These are phyloP conservation scores for Holothuria glaberrima DNA, from an alignment of 35 echinoderm and acorn worm genomes.

Conservation along the genomic window DNA sequence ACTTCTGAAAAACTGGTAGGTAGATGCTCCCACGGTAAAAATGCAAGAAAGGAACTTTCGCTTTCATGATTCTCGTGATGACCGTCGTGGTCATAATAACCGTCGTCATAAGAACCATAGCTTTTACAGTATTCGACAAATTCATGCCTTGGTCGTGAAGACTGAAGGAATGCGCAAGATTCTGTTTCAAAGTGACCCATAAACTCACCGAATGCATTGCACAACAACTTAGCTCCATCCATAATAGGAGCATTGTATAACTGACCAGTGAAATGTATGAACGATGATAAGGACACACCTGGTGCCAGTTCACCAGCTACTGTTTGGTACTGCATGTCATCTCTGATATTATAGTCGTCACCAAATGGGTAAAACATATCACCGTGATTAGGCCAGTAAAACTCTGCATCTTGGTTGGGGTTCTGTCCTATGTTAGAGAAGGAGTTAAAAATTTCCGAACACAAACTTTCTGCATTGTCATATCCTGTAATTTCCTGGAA, in stretches of 20 bases:
- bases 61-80: not conserved
- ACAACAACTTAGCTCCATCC: conserved; percentile 5
- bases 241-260: conserved; percentile 22
- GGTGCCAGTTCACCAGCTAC: not conserved
- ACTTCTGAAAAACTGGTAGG: conserved; percentile 13
- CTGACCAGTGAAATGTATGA: conserved; percentile 9
- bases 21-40: not conserved
- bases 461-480: not conserved
- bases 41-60: not conserved
- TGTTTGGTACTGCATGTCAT: not conserved
- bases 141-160: not conserved
- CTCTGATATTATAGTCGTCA: not conserved
- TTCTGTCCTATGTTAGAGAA: not conserved
- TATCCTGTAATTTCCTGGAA: not conserved
- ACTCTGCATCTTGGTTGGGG: not conserved
- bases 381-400: conserved; percentile 6
- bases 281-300: not conserved
- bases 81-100: not conserved
- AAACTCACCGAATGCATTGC: not conserved
- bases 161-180: conserved; percentile 1
- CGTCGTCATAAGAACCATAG: not conserved
- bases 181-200: conserved; percentile 21
- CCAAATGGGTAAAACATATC: not conserved
- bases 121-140: conserved; percentile 2
- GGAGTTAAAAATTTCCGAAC: not conserved